Conservation (phyloP, 2,888 invertebrate genomes). For the Clitarchus hookeri region DNA sequence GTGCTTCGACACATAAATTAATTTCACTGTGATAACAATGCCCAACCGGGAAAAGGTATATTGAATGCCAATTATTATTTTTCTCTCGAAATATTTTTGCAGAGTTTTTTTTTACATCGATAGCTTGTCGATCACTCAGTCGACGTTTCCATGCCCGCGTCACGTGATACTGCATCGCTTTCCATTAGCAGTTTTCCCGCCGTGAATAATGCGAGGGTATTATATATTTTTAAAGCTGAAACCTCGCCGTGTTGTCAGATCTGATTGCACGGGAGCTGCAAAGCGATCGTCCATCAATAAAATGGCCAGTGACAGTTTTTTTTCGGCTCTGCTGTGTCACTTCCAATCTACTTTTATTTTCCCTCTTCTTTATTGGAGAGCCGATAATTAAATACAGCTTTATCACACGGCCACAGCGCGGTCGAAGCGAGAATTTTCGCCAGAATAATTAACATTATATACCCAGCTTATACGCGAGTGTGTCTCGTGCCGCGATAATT, state of each 20-base stretch:
- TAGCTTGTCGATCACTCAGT: not conserved
- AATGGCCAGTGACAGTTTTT: not conserved
- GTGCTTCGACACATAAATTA: too few relatives aligned
- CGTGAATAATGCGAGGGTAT: not conserved
- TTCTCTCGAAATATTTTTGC: too few relatives aligned
- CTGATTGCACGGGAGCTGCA: not conserved
- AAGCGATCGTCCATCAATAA: not conserved
- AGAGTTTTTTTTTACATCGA: too few relatives aligned
- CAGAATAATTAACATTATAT: too few relatives aligned
- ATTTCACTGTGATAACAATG: too few relatives aligned
- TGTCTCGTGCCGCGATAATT: too few relatives aligned
- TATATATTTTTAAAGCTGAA: not conserved
- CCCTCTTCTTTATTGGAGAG: not conserved
- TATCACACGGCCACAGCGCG: not conserved
- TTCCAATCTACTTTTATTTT: not conserved
- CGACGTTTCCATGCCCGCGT: not conserved
- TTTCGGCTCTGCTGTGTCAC: not conserved
- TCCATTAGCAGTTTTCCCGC: not conserved
- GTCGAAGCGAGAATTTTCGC: not conserved
- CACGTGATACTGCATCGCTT: not conserved
- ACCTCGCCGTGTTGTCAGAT: not conserved
- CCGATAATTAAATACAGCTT: not conserved
- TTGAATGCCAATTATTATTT: too few relatives aligned
- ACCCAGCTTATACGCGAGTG: too few relatives aligned
- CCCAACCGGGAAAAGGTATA: too few relatives aligned